A percentile compares a stretch with the other conserved stretches of the same genome.
Evolutionary conservation across 2,113 vertebrate genomes (phyloP).

Genomic region (Menidia beryllina): DNA sequence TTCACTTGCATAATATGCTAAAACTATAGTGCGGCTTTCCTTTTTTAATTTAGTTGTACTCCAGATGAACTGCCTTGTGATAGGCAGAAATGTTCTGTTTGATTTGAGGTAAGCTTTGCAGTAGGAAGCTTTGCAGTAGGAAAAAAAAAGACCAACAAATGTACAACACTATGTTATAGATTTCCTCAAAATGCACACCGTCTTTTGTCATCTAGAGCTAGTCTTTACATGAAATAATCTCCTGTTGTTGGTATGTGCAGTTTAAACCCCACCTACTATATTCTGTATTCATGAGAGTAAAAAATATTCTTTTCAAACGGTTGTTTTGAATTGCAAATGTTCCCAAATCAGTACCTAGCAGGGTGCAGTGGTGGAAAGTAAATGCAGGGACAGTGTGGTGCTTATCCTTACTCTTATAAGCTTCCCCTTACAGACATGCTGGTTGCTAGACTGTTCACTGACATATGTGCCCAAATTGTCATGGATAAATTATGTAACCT

Average conservation of each 20-base stretch:
- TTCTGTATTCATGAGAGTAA: constrained; percentile 80
- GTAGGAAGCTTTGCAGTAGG: constrained; percentile 33
- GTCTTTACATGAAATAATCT: constrained; percentile 54
- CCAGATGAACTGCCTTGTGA: constrained; percentile 14
- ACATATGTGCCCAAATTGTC: constrained; percentile 81
- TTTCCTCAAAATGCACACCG: constrained; percentile 28
- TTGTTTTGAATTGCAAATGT: constrained; percentile 86
- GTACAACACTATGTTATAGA: constrained; percentile 11
- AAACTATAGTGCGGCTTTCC: constrained; percentile 18
- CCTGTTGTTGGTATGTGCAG: constrained; percentile 63
- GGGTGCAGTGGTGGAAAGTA: constrained; percentile 67
- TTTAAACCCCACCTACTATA: constrained; percentile 70
- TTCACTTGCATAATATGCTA: constrained; percentile 29
- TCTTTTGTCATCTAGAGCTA: constrained; percentile 45
- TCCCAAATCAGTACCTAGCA: constrained; percentile 74
- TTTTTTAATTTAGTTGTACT: constrained; percentile 34
- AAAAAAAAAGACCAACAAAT: constrained; percentile 38
- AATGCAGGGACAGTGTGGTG: constrained; percentile 72
- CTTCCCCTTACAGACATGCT: constrained; percentile 67
- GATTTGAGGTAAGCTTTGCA: constrained; percentile 25
- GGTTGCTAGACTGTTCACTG: constrained; percentile 74
- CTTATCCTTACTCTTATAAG: constrained; percentile 79
- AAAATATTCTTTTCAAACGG: constrained; percentile 77
- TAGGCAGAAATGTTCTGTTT: constrained; percentile 36
- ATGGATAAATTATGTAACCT: constrained; percentile 85